Base-by-base conservation (phyloP, 2,888 invertebrate species). In the Drosophila neutralis region DNA sequence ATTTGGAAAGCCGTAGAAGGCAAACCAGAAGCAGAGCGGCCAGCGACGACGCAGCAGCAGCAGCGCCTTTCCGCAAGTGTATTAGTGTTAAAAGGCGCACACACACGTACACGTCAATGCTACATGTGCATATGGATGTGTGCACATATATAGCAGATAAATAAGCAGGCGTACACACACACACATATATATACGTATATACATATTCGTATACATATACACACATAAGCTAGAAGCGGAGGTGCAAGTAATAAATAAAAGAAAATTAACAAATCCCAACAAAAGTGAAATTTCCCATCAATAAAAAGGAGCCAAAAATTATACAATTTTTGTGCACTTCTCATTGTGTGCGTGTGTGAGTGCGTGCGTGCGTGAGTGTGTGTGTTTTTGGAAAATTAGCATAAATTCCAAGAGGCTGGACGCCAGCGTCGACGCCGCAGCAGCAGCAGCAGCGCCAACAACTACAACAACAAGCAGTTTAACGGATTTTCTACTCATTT, bases 401-500 rank as follows among this genome's bases (percentile, higher is more conserved):
- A 82, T 82, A 80, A 82, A 81, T 80, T 82, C 80, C 83, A 78
- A 73, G 69, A 79, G 81, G 80, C 80, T 77, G 80, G 69, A 76
- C 80, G 68, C 61, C 79, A 62, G 36, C 72, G 51, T 53, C 70
- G 52, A 42, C 53, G 53, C 57, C 62, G 51, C 68, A 63, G 57
- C 67, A 66, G 51, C 67, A 66, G 51, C 67, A 52, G 59, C 80
- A 54, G 49, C 69, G 59, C 57, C 80, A 75, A 53, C 67, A 63
- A 45, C 78, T 58, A 45, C 64, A 53, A 58, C 61, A 59, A 27
- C 36, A 69, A 78, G 52, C 63, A 86, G 67, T 59, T 73, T 86
- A 82, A 88, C 87, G 88, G 85, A 85, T 85, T 85, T 87, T 83
- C 77, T 73, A 73, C 78, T 57, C 66, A 52, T 62, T 71, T 82